These are phyloP conservation scores for Lasioglossum marginatum DNA, from an alignment of 2,888 invertebrate species.

Conservation along the genomic window DNA sequence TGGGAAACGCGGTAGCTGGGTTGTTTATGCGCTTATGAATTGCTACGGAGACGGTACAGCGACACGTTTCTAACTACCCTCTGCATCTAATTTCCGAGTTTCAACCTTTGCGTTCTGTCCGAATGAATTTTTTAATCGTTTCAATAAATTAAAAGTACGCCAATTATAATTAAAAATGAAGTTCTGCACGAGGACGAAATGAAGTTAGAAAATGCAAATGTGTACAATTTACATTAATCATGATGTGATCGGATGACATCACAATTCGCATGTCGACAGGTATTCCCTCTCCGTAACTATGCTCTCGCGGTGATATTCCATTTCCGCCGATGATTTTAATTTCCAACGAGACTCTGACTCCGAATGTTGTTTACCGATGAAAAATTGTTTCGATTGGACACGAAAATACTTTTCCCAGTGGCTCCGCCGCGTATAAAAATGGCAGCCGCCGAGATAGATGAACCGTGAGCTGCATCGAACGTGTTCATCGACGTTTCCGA, in stretches of 20 bases:
- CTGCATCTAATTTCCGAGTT: not conserved
- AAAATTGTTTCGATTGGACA: not conserved
- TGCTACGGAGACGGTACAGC: not conserved
- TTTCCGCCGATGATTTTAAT: not conserved
- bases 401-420: constrained; percentile 17
- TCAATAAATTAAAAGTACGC: too few species aligned
- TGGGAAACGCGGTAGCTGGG: not conserved
- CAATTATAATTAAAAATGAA: too few species aligned
- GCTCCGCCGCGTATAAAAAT: constrained; percentile 25
- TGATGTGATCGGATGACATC: not conserved
- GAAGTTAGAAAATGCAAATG: not conserved
- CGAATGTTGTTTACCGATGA: not conserved
- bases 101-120: not conserved
- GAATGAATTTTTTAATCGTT: not conserved
- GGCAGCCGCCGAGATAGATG: constrained; percentile 13
- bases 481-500: constrained; percentile 29
- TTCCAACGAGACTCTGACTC: not conserved
- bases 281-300: not conserved
- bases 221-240: not conserved
- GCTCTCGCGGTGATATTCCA: not conserved
- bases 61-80: not conserved
- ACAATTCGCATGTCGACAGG: not conserved
- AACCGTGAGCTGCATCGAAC: constrained; percentile 16
- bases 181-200: not conserved
- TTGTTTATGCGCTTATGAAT: not conserved